Percentiles rank a stretch among this genome's conserved stretches.
phyloP scores from a whole-genome alignment of 2,888 invertebrate genomes.

The Ophion ventricosus region DNA sequence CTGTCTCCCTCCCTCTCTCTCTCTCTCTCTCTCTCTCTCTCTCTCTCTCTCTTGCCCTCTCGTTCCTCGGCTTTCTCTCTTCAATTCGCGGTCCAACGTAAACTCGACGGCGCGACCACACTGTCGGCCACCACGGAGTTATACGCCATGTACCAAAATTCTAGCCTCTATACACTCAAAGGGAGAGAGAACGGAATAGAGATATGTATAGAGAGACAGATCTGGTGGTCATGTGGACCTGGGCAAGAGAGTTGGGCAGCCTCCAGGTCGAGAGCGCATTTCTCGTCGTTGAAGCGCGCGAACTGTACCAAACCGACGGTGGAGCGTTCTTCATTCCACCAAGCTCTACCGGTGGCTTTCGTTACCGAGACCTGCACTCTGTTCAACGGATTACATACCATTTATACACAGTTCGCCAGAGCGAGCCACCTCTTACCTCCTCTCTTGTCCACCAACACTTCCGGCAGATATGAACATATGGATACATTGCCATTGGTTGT shows the following conservation, averaged over 20 bases:
- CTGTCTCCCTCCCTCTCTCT: slow-evolving; percentile 13
- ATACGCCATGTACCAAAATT: slow-evolving; percentile 80
- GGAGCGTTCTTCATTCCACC: slow-evolving; percentile 70
- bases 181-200: slow-evolving; percentile 49
- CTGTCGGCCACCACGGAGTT: slow-evolving; percentile 73
- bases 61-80: slow-evolving; percentile 22
- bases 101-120: slow-evolving; percentile 70
- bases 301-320: slow-evolving; percentile 66
- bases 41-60: slow-evolving; percentile 34
- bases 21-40: slow-evolving; percentile 9
- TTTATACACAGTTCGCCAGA: slow-evolving; percentile 51
- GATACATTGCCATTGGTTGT: slow-evolving; percentile 62
- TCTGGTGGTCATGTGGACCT: slow-evolving; percentile 59
- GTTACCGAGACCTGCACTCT: slow-evolving; percentile 68
- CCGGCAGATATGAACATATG: neutral
- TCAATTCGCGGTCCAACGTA: slow-evolving; percentile 56
- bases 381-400: slow-evolving; percentile 68
- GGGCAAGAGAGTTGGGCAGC: slow-evolving; percentile 40
- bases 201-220: slow-evolving; percentile 58
- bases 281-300: slow-evolving; percentile 63
- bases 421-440: slow-evolving; percentile 36
- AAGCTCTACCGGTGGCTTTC: slow-evolving; percentile 68
- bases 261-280: slow-evolving; percentile 48
- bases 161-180: slow-evolving; percentile 63
- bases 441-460: neutral